These are phyloP conservation scores for Halictus rubicundus DNA, from an alignment of 1,140 invertebrate species.

Conservation along the genomic window DNA sequence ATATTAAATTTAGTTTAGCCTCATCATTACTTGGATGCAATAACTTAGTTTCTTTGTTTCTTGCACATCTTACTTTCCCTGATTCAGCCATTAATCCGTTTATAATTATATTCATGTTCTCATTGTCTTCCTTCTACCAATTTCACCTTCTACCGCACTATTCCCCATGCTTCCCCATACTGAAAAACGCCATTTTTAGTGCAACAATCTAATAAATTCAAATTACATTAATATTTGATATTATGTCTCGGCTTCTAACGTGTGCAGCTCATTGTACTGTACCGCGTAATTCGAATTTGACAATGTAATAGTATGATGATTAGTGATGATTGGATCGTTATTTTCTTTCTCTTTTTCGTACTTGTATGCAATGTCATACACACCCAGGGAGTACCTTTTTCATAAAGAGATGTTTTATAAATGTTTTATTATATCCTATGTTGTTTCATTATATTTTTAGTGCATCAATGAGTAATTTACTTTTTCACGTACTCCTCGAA, in stretches of 20 bases:
- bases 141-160: no score
- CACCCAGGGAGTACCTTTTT: constrained; percentile 18
- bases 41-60: no score
- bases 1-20: no score
- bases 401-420: constrained; percentile 16
- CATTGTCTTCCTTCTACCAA: no score
- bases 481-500: neutral
- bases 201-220: neutral
- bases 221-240: neutral
- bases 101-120: no score
- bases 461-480: neutral
- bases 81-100: no score
- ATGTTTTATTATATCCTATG: constrained; percentile 12
- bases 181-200: neutral
- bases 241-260: neutral
- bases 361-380: neutral
- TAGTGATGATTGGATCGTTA: neutral
- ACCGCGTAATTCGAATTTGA: neutral
- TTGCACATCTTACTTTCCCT: no score
- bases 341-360: neutral
- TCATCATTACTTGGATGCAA: no score
- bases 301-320: neutral
- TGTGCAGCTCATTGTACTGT: neutral
- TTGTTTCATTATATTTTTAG: constrained; percentile 10
- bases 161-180: no score